Conservation (phyloP, 2,797 vertebrate genomes). For the Falco novaeseelandiae region DNA sequence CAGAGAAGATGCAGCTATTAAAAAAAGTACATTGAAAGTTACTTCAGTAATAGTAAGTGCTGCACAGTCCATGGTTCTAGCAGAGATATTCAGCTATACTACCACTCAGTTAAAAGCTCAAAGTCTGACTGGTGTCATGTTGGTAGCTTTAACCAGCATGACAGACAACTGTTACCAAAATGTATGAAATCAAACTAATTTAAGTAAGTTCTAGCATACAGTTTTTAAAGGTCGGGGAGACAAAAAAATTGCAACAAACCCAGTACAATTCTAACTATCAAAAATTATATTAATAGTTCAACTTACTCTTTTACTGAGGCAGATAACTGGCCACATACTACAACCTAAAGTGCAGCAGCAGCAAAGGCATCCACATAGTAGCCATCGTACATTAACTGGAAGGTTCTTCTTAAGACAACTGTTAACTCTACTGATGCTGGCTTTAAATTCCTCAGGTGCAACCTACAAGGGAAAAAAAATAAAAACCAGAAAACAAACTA, state of each 20-base stretch:
- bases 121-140: neutral
- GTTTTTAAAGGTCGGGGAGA: neutral
- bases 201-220: neutral
- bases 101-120: neutral
- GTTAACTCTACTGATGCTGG: constrained; percentile 96
- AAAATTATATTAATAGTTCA: constrained; percentile 28
- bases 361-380: constrained; percentile 97
- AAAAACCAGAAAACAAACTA: neutral
- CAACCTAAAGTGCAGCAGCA: constrained; percentile 98
- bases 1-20: neutral
- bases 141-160: neutral
- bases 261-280: neutral
- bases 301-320: constrained; percentile 98
- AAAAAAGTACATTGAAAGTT: neutral
- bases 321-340: constrained; percentile 99
- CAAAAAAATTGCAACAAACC: neutral
- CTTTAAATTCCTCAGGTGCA: constrained; percentile 98
- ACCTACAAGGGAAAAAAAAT: constrained; percentile 78
- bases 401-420: constrained; percentile 96
- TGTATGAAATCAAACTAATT: neutral
- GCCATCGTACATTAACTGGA: constrained; percentile 96
- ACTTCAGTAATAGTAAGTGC: neutral
- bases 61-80: neutral
- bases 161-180: neutral
- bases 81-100: neutral